These are phyloP conservation scores for Metallyticus violacea DNA, from an alignment of 2,888 invertebrate genomes.

Conservation along the genomic window DNA sequence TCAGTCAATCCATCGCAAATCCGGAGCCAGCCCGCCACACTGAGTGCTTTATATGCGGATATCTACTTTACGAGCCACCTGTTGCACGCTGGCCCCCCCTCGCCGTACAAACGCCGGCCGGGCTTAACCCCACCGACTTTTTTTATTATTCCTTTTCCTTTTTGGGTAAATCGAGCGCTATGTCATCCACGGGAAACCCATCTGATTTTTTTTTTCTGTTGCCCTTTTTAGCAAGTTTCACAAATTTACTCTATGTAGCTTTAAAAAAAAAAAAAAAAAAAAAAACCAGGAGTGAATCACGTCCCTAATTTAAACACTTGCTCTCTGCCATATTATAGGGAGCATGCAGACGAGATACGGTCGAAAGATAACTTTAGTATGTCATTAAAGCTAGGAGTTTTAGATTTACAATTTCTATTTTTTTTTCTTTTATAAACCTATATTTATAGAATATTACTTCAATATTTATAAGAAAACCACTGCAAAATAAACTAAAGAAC, in stretches of 20 bases:
- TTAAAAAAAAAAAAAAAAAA: too few relatives aligned
- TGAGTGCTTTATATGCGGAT: conserved; percentile 48
- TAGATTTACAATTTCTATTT: too few relatives aligned
- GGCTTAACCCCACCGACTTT: conserved; percentile 5
- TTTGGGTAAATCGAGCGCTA: conserved; percentile 30
- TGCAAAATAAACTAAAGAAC: too few relatives aligned
- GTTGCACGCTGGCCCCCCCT: conserved; percentile 43
- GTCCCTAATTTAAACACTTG: not conserved
- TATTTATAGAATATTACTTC: too few relatives aligned
- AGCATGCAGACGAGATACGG: too few relatives aligned
- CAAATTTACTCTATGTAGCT: too few relatives aligned
- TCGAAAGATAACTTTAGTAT: too few relatives aligned
- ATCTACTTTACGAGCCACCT: conserved; percentile 55
- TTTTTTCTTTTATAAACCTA: too few relatives aligned
- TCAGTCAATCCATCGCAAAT: conserved; percentile 33
- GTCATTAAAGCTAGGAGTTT: too few relatives aligned
- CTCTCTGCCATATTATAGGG: not conserved
- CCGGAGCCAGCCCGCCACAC: conserved; percentile 18
- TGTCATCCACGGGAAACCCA: conserved; percentile 29
- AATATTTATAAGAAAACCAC: too few relatives aligned
- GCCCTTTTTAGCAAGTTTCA: not conserved
- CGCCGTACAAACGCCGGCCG: not conserved
- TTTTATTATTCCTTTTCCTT: conserved; percentile 13
- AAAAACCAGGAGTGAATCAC: not conserved
- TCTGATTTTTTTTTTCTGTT: conserved; percentile 19